Conservation (phyloP, 2,797 vertebrate genomes). For the Tenualosa ilisha region DNA sequence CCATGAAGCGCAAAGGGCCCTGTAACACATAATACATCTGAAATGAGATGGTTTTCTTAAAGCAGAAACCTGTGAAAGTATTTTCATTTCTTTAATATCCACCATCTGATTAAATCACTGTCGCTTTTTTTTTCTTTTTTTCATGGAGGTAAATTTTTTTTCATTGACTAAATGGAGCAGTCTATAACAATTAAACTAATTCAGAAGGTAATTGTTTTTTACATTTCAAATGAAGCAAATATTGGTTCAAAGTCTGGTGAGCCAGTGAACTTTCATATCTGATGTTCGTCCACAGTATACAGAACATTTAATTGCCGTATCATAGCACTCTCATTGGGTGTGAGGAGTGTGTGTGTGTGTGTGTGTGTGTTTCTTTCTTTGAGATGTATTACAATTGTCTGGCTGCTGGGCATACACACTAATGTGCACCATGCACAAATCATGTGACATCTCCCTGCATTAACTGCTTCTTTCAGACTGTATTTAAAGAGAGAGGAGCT, state of each 20-base stretch:
- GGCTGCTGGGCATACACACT: slow-evolving; percentile 47
- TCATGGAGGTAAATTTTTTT: neutral
- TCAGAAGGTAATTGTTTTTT: slow-evolving; percentile 15
- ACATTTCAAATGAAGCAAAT: slow-evolving; percentile 27
- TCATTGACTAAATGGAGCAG: slow-evolving; percentile 11
- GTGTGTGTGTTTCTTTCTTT: slow-evolving; percentile 27
- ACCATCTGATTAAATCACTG: slow-evolving; percentile 9
- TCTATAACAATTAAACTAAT: slow-evolving; percentile 17
- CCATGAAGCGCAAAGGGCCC: slow-evolving; percentile 63
- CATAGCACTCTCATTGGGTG: slow-evolving; percentile 24
- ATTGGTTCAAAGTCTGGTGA: slow-evolving; percentile 44
- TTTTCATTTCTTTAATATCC: slow-evolving; percentile 9
- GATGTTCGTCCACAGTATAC: slow-evolving; percentile 47
- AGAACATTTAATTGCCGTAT: slow-evolving; percentile 28
- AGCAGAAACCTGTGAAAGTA: slow-evolving; percentile 16
- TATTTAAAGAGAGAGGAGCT: slow-evolving; percentile 67
- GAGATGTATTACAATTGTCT: slow-evolving; percentile 52
- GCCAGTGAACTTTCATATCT: slow-evolving; percentile 44
- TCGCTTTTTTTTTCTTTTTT: neutral
- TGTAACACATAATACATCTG: slow-evolving; percentile 60
- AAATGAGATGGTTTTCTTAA: slow-evolving; percentile 38
- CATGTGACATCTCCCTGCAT: slow-evolving; percentile 71
- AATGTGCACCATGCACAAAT: slow-evolving; percentile 60
- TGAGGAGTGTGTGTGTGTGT: slow-evolving; percentile 38
- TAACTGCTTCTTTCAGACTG: slow-evolving; percentile 73